These are phyloP conservation scores for Tenebrio molitor DNA, from an alignment of 1,140 invertebrate genomes.

Conservation along the genomic window DNA sequence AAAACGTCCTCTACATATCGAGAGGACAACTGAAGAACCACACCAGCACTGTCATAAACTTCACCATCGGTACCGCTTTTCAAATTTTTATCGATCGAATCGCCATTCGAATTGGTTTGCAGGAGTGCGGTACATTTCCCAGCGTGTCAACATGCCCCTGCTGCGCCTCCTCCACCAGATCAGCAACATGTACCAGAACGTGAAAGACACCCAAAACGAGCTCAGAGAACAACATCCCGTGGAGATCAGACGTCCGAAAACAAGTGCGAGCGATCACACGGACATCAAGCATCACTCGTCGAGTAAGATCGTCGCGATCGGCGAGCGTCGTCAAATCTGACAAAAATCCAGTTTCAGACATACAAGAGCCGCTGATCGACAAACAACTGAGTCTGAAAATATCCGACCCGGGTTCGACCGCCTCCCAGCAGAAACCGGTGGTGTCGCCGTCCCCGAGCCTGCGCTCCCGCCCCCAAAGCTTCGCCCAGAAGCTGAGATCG, in stretches of 20 bases:
- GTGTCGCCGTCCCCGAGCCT: constrained; percentile 76
- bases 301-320: no score
- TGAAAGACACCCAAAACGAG: constrained; percentile 93
- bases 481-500: constrained; percentile 86
- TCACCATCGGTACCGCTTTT: constrained; percentile 79
- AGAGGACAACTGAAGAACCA: constrained; percentile 90
- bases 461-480: constrained; percentile 83
- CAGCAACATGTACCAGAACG: constrained; percentile 97
- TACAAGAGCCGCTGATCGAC: constrained; percentile 69
- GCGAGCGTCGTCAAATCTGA: no score
- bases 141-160: constrained; percentile 96
- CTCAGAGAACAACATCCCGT: constrained; percentile 77
- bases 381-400: constrained; percentile 65
- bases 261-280: constrained; percentile 61
- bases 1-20: constrained; percentile 88
- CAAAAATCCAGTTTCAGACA: constrained; percentile 76
- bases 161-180: constrained; percentile 95
- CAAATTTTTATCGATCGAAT: background rate
- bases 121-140: constrained; percentile 84
- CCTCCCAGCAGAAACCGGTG: constrained; percentile 64
- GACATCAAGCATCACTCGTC: constrained; percentile 62
- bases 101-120: background rate
- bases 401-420: constrained; percentile 60
- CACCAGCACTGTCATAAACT: constrained; percentile 89
- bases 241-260: constrained; percentile 63